These are phyloP conservation scores for Telmatochromis sp. DNA, from an alignment of 2,113 vertebrate genomes.

Conservation along the genomic window DNA sequence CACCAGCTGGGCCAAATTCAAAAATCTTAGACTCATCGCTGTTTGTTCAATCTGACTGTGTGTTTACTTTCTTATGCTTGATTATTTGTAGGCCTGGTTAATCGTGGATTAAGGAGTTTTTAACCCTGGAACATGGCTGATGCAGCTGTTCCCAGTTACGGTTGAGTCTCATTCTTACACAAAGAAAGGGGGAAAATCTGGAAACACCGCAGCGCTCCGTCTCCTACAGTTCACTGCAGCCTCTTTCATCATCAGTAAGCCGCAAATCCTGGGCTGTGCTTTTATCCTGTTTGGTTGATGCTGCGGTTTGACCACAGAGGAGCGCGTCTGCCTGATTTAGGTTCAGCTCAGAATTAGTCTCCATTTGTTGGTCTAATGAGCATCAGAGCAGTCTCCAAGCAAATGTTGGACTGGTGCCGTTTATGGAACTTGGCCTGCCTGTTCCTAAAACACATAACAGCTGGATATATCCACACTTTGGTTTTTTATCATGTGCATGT, in stretches of 20 bases:
- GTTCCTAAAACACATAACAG: not conserved
- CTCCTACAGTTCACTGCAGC: not conserved
- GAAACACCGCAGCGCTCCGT: not conserved
- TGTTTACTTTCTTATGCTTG: not conserved
- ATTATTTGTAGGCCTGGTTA: fast-evolving
- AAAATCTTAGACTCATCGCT: not conserved
- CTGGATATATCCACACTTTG: not conserved
- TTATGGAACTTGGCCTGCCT: not conserved
- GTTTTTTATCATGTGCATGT: not conserved
- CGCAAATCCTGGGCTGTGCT: fast-evolving
- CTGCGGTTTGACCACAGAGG: not conserved
- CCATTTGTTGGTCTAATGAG: not conserved
- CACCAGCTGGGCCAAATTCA: not conserved
- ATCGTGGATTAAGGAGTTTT: not conserved
- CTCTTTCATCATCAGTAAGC: not conserved
- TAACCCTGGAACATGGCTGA: not conserved
- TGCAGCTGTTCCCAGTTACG: not conserved
- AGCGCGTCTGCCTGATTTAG: fast-evolving
- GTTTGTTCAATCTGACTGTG: fast-evolving
- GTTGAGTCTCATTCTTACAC: not conserved
- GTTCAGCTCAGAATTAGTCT: not conserved
- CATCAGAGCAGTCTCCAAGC: not conserved
- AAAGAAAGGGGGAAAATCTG: not conserved
- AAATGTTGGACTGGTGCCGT: not conserved
- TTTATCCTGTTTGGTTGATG: not conserved